Evolutionary conservation across 2,797 vertebrate species (phyloP), one percentile per base, ranked within the genome.

Genomic region (Aphelocoma californica): DNA sequence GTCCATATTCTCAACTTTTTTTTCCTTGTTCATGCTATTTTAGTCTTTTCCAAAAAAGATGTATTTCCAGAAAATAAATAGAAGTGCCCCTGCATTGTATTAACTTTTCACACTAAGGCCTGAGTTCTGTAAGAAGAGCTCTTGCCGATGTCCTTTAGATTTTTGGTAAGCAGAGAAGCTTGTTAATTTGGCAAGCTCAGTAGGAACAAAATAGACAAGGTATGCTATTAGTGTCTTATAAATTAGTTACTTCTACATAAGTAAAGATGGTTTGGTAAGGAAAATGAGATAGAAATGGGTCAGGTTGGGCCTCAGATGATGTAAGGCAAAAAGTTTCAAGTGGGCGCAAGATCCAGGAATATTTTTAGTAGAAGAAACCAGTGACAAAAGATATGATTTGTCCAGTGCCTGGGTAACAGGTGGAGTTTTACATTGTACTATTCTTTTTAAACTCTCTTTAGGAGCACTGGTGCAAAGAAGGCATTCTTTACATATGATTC

Each of bases 21-120:
- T 47, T 40, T 57, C 8, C 9, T 70, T 73, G 10, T 81, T 44
- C 92, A 42, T 51, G 45, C 38, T 90, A n/a, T 51, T 96, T 94
- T 28, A 90, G 53, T 56, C 18, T 75, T 91, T 93, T 88, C 58
- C n/a, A 88, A 53, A 95, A 87, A 70, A 92, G 31, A 69, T 81
- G 3, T 78, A 66, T 92, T 96, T 86, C 40, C 57, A 97, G 82
- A 90, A 91, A 83, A 86, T 51, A 71, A 86, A 36, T 90, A 69
- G 48, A 78, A 84, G 13, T 70, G 53, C 26, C 90, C 36, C 60
- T 90, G 53, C 14, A 60, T 71, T 10, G 10, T 72, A 60, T 40
- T 82, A 66, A 45, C n/a, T 80, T 92, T 48, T 67, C 56, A 66
- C 29, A 21, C 25, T 51, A 23, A 58, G 28, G 16, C 38, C 10